phyloP scores from a whole-genome alignment of 2,888 invertebrate genomes.

The Drosophila anomalata region DNA sequence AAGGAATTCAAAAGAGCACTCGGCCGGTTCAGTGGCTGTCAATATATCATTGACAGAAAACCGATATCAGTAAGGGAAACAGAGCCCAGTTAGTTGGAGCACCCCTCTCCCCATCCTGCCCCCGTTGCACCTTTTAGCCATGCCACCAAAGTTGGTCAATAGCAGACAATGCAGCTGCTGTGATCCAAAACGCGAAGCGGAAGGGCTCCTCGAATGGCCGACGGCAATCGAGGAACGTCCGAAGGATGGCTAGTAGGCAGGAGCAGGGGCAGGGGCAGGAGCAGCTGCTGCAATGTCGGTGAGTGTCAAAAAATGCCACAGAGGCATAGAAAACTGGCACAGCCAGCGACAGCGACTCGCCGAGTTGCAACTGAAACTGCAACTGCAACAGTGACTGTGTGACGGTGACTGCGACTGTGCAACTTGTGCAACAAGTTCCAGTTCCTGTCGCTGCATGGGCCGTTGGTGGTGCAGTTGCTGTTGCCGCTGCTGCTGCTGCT shows the following conservation, averaged over 20 bases:
- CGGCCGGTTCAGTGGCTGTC: constrained; percentile 24
- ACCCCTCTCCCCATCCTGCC: not conserved
- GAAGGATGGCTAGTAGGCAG: constrained; percentile 6
- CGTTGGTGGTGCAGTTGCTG: constrained; percentile 19
- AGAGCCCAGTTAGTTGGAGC: constrained; percentile 23
- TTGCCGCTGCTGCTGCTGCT: constrained; percentile 6
- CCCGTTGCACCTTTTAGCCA: not conserved
- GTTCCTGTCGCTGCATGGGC: constrained; percentile 57
- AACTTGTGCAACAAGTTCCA: constrained; percentile 69
- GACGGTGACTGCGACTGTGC: constrained; percentile 47
- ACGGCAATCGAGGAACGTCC: constrained; percentile 2
- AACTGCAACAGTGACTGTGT: constrained; percentile 22
- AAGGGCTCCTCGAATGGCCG: constrained; percentile 49
- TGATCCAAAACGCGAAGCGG: constrained; percentile 73
- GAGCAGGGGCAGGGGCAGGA: constrained; percentile 5
- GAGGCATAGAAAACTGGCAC: constrained; percentile 67
- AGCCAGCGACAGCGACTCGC: constrained; percentile 46
- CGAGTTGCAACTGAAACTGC: constrained; percentile 45
- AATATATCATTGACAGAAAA: constrained; percentile 31
- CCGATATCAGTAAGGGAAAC: constrained; percentile 33
- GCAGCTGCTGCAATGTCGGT: constrained; percentile 36
- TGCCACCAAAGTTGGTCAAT: constrained; percentile 61
- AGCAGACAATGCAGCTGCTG: constrained; percentile 65
- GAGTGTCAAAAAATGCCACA: constrained; percentile 71
- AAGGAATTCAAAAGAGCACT: constrained; percentile 20